Evolutionary conservation across 2,113 vertebrate genomes (phyloP).

Genomic region (Bathybates hornii): DNA sequence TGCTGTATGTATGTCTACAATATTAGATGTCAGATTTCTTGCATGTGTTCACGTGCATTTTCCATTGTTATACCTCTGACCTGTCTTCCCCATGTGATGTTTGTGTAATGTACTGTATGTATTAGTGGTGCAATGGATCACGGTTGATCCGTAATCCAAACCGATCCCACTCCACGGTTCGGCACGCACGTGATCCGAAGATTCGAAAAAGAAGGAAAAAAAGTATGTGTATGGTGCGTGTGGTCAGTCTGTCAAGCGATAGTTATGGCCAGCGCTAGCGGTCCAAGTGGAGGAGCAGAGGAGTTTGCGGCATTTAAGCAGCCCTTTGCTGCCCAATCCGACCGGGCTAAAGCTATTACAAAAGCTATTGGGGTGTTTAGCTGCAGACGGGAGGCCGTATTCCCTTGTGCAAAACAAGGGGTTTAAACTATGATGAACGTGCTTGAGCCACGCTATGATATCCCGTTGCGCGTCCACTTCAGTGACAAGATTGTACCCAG

Average conservation of each 20-base stretch:
- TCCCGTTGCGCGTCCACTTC: accelerated
- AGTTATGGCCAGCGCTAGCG: not conserved
- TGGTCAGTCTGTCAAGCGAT: not conserved
- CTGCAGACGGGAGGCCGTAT: too few relatives aligned
- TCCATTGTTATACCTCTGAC: not conserved
- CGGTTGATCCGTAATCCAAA: not conserved
- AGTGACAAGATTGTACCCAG: not conserved
- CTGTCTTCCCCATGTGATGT: not conserved
- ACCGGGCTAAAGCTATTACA: too few relatives aligned
- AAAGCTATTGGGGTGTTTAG: too few relatives aligned
- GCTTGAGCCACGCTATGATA: not conserved
- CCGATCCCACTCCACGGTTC: not conserved
- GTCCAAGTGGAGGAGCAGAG: not conserved
- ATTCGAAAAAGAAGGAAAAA: accelerated
- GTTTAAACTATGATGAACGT: too few relatives aligned
- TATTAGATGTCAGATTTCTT: not conserved
- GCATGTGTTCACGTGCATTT: not conserved
- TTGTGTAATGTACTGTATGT: not conserved
- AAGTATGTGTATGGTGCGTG: not conserved
- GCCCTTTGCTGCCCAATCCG: not conserved
- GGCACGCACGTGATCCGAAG: not conserved
- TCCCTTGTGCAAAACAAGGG: too few relatives aligned
- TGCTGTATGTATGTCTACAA: not conserved
- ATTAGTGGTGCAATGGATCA: not conserved
- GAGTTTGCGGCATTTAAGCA: not conserved